Conservation (phyloP, 2,113 vertebrate genomes). For the Ariopsis seemanni region DNA sequence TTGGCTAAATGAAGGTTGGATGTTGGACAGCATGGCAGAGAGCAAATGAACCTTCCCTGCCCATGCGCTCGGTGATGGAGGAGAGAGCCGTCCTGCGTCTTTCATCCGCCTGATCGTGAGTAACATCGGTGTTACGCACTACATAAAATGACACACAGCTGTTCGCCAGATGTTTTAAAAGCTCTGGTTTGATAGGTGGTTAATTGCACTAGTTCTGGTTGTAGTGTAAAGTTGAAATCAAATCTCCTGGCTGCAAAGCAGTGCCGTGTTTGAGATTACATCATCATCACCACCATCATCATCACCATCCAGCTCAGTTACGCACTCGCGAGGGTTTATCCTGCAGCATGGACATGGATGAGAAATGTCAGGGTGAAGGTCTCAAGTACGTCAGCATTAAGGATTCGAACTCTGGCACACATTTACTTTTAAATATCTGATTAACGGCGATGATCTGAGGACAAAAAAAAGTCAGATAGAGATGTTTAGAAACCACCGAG, state of each 20-base stretch:
- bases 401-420: not conserved
- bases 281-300: conserved; percentile 12
- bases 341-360: not conserved
- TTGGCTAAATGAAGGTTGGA: conserved; percentile 15
- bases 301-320: conserved; percentile 2
- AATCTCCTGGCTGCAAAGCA: not conserved
- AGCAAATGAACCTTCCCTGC: not conserved
- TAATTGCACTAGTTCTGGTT: not conserved
- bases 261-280: not conserved
- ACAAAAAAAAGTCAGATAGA: conserved; percentile 2
- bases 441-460: not conserved
- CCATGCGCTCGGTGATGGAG: conserved; percentile 20
- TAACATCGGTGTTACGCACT: not conserved
- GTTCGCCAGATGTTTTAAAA: not conserved
- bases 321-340: not conserved
- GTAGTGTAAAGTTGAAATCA: conserved; percentile 4
- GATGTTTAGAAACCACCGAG: conserved; percentile 19
- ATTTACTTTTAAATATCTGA: not conserved
- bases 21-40: conserved; percentile 30
- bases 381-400: not conserved
- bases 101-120: conserved; percentile 38
- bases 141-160: not conserved
- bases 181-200: not conserved
- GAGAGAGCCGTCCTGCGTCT: conserved; percentile 25
- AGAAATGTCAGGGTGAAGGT: not conserved